Evolutionary conservation across 2,888 invertebrate species (phyloP).

Genomic region (Yponomeuta cagnagella): DNA sequence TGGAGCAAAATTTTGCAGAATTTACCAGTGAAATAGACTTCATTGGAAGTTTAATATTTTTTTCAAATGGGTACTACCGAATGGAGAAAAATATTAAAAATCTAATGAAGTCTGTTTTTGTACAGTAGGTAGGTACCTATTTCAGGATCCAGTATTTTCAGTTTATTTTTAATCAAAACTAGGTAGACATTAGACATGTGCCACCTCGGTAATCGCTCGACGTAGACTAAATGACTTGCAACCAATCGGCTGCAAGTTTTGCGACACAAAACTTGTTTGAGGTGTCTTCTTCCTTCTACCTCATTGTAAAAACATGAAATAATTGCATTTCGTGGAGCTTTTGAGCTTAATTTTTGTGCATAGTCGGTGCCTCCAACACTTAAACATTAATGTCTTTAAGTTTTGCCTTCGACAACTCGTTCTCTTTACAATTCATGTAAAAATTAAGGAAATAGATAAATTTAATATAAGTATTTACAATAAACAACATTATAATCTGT

Average conservation of each 20-base stretch:
- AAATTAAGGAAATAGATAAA: slow-evolving; percentile 10
- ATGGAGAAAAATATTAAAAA: too few species aligned
- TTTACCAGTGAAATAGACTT: not conserved
- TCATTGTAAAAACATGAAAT: not conserved
- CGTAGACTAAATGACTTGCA: not conserved
- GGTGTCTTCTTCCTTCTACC: too few species aligned
- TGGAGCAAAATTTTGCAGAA: not conserved
- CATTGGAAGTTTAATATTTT: not conserved
- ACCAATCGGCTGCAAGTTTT: too few species aligned
- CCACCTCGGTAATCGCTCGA: too few species aligned
- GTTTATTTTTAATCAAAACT: not conserved
- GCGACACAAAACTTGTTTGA: too few species aligned
- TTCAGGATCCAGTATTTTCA: not conserved
- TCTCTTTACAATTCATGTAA: not conserved
- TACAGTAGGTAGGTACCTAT: too few species aligned
- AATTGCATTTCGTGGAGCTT: slow-evolving; percentile 14
- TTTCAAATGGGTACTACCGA: not conserved
- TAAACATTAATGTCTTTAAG: slow-evolving; percentile 38
- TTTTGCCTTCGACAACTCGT: slow-evolving; percentile 23
- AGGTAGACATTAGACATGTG: too few species aligned
- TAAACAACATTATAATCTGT: not conserved
- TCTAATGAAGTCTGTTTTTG: too few species aligned
- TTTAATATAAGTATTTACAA: slow-evolving; percentile 19
- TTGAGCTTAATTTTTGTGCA: slow-evolving; percentile 18
- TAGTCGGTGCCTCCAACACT: slow-evolving; percentile 20